Conservation (phyloP, 2,888 invertebrate species). For the Xestoiulus laeticollis region DNA sequence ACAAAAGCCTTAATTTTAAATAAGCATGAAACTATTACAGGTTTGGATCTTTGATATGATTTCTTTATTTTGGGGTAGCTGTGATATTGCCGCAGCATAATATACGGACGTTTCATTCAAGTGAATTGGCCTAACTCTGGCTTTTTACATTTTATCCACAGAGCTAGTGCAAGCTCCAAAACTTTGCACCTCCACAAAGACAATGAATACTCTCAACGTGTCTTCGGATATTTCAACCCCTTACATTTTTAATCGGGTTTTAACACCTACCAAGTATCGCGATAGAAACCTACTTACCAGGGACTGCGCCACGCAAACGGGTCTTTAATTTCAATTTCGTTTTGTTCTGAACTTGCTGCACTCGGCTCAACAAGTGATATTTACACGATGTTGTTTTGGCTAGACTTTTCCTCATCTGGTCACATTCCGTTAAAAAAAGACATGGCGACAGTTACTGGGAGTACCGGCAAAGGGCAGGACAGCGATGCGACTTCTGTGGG, state of each 20-base stretch:
- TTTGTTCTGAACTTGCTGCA: not conserved
- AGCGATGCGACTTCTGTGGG: not conserved
- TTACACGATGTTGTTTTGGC: not conserved
- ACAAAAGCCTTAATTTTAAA: no score
- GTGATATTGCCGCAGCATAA: no score
- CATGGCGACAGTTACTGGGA: constrained; percentile 9
- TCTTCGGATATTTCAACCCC: constrained; percentile 53
- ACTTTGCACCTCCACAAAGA: not conserved
- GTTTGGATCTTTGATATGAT: no score
- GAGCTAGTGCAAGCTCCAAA: not conserved
- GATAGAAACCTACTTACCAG: not conserved
- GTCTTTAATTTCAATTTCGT: constrained; percentile 21
- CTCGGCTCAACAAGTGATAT: not conserved
- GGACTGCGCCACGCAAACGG: constrained; percentile 55
- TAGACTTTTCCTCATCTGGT: constrained; percentile 10
- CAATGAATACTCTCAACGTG: not conserved
- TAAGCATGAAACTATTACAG: no score
- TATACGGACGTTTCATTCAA: no score
- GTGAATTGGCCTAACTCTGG: no score
- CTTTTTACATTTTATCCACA: not conserved
- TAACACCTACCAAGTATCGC: constrained; percentile 71
- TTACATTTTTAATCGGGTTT: constrained; percentile 64
- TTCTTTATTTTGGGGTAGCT: no score
- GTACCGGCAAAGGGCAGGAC: not conserved
- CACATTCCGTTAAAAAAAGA: constrained; percentile 34